Percentiles rank a stretch among this genome's conserved stretches.
Conservation (phyloP, 1,140 invertebrate species). For the Campodea augens region DNA sequence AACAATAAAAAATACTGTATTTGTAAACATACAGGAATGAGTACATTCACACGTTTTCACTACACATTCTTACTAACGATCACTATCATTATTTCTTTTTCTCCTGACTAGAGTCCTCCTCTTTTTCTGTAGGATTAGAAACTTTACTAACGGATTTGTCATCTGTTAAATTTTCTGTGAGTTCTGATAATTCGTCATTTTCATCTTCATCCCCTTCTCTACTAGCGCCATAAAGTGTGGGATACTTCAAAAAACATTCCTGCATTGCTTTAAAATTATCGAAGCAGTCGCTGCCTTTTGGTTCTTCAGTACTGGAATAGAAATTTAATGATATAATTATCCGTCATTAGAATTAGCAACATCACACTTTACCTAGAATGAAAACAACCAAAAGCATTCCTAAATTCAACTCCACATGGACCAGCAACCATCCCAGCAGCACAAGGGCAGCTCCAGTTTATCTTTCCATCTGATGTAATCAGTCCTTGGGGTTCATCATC, state of each 20-base stretch:
- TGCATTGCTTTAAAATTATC: conserved; percentile 81
- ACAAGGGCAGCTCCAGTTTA: conserved; percentile 95
- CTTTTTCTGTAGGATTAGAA: too few relatives aligned
- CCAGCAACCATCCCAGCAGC: conserved; percentile 88
- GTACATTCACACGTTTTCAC: too few relatives aligned
- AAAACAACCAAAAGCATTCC: conserved; percentile 88
- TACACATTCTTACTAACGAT: too few relatives aligned
- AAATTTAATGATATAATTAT: neutral
- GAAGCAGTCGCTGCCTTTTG: conserved; percentile 76
- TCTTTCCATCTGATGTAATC: conserved; percentile 67
- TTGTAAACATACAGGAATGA: too few relatives aligned
- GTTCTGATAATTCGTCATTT: too few relatives aligned
- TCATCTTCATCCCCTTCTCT: too few relatives aligned
- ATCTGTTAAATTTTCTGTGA: too few relatives aligned
- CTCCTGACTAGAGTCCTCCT: too few relatives aligned
- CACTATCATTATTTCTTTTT: too few relatives aligned
- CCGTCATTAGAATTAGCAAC: conserved; percentile 1
- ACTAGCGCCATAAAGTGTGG: conserved; percentile 76
- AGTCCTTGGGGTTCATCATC: conserved; percentile 52
- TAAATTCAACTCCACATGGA: conserved; percentile 79
- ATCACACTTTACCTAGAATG: conserved; percentile 45
- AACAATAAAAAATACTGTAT: too few relatives aligned
- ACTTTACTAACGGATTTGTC: too few relatives aligned
- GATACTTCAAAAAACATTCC: conserved; percentile 76
- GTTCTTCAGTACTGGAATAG: conserved; percentile 30